Base-by-base conservation (phyloP, 2,888 invertebrate genomes). In the Blastobasis adustella region DNA sequence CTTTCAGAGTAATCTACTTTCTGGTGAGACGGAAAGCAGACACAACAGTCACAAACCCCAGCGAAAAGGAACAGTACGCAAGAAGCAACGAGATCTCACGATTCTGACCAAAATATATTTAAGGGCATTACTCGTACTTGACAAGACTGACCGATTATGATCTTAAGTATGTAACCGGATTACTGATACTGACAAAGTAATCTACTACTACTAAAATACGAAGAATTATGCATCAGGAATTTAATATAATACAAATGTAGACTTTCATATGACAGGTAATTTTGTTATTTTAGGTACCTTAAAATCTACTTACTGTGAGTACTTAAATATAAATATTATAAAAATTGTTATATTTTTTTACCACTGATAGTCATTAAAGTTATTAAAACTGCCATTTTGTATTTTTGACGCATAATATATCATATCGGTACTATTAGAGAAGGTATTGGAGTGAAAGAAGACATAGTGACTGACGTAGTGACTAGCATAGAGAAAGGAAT, bases 51-150 rank as follows among this genome's bases (percentile, higher is more conserved):
- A 65, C 60, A 7, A 63, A 79, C 55, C 67, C 73, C 4, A 63
- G 55, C 9, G 76, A 56, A 52, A 84, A 82, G 61, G 79, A 85
- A 68, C 72, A 76, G 53, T 77, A 64, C 45, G 78, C 81, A 0
- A 78, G 76, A 63, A 64, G 73, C 0, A 83, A 82, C 50, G 84
- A 85, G 70, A 73, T 84, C 6, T 82, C 83, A 7, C 62, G 70
- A 55, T 80, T 82, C 23, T 66, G 58, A 37, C 4, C 36, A 23
- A 39, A 37, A 10, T 23, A 40, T 48, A 49, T 43, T 8, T 8
- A 23, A 6, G 7, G 42, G 10, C 5, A n/a, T 9, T 8, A 10
- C 5, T 8, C 42, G 5, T 42, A 42, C 9, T 42, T 6, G 9
- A n/a, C 9, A 5, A 42, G n/a, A 9, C 9, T 42, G 42, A 5